These are phyloP conservation scores for Umimayanthus chanpuru DNA, from an alignment of 92 coral and sea anemone species.

Conservation along the genomic window DNA sequence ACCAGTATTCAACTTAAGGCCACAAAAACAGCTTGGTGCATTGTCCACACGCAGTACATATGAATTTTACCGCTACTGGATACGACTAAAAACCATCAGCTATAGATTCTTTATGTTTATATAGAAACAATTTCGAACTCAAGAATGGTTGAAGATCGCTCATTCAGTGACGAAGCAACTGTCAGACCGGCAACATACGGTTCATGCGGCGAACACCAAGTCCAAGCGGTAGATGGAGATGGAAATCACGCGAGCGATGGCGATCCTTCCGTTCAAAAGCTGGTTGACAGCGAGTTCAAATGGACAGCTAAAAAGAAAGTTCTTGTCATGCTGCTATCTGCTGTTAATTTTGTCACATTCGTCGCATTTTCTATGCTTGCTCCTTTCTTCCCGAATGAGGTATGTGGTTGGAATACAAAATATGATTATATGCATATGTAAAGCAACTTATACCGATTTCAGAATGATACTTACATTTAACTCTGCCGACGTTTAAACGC, in stretches of 20 bases:
- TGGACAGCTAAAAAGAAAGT: slow-evolving; percentile 31
- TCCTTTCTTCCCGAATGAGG: slow-evolving; percentile 38
- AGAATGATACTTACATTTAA: no score
- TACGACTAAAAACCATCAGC: no score
- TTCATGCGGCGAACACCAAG: neutral
- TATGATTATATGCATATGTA: no score
- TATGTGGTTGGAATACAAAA: neutral
- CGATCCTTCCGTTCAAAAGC: neutral
- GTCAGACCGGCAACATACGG: neutral
- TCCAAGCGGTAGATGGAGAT: neutral
- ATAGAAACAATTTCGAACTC: neutral
- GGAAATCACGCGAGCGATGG: neutral
- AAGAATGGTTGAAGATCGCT: neutral
- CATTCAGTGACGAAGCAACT: no score
- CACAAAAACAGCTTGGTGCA: no score
- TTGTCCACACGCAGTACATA: no score
- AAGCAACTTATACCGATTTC: no score
- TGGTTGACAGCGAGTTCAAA: neutral
- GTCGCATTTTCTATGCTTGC: slow-evolving; percentile 30
- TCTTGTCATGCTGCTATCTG: slow-evolving; percentile 5
- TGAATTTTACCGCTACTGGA: no score
- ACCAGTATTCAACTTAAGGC: no score
- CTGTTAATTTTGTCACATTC: slow-evolving; percentile 30
- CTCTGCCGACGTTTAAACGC: no score
- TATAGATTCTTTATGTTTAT: no score